Conservation (phyloP, 2,113 vertebrate species). For the Otis tarda region DNA sequence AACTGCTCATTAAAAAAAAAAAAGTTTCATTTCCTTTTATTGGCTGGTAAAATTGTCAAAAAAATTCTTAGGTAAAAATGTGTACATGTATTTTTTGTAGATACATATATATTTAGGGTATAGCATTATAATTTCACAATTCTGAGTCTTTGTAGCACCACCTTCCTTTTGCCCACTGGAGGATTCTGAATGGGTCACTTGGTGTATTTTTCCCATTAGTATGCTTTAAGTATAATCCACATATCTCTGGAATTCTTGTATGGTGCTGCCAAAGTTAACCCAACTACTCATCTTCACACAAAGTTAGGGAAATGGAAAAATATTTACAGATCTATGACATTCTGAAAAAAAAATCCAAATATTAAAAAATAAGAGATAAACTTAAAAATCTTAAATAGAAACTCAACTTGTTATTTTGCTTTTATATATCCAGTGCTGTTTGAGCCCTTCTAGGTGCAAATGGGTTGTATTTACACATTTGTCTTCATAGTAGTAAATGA, state of each 20-base stretch:
- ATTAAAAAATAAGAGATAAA: background rate
- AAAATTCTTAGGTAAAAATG: background rate
- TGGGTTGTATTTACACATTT: background rate
- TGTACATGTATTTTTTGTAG: background rate
- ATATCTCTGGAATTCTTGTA: background rate
- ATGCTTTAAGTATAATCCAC: background rate
- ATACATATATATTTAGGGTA: background rate
- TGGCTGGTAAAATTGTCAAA: background rate
- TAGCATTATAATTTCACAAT: background rate
- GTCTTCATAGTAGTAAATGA: background rate
- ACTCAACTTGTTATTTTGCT: background rate
- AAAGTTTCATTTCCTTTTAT: background rate
- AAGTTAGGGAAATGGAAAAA: background rate
- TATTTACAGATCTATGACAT: background rate
- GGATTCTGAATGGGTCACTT: background rate
- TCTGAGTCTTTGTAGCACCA: background rate
- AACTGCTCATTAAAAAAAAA: accelerated
- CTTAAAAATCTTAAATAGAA: background rate
- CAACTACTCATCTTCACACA: background rate
- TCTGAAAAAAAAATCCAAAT: background rate
- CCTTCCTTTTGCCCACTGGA: background rate
- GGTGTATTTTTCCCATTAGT: background rate
- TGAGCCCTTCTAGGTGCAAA: background rate
- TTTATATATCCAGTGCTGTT: background rate
- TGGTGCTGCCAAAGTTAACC: background rate